A percentile compares a stretch with the other conserved stretches of the same genome.
Evolutionary conservation across 2,797 vertebrate species (phyloP).

Genomic region (Melanotaenia nigrans): DNA sequence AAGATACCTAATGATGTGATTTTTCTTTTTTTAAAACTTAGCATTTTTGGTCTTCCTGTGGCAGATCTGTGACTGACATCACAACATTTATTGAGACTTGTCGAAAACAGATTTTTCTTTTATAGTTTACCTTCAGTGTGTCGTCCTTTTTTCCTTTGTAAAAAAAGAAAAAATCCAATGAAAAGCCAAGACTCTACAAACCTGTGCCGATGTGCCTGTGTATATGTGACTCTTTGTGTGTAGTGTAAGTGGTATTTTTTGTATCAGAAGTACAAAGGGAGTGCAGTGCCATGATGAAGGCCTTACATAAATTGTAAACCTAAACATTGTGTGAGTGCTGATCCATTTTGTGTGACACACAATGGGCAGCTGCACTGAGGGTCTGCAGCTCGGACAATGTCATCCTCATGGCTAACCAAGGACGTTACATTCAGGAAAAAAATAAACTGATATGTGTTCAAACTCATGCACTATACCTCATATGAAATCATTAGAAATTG

Average conservation of each 20-base stretch:
- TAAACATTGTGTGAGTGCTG: slow-evolving; percentile 47
- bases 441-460: slow-evolving; percentile 20
- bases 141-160: not conserved
- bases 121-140: not conserved
- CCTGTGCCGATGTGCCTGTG: slow-evolving; percentile 15
- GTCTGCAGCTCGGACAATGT: slow-evolving; percentile 32
- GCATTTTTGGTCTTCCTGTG: not conserved
- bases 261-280: slow-evolving; percentile 38
- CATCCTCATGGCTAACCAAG: slow-evolving; percentile 38
- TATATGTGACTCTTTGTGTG: not conserved
- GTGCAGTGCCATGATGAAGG: slow-evolving; percentile 66
- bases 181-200: slow-evolving; percentile 17
- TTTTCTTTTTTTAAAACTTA: not conserved
- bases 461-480: not conserved
- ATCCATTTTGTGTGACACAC: slow-evolving; percentile 52
- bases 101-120: not conserved
- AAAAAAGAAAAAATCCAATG: not conserved
- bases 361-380: slow-evolving; percentile 39
- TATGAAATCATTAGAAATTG: no score
- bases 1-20: slow-evolving; percentile 25
- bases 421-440: slow-evolving; percentile 38
- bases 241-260: slow-evolving; percentile 39
- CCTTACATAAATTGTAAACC: slow-evolving; percentile 59
- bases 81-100: not conserved
- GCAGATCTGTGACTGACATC: not conserved